A percentile compares a stretch with the other conserved stretches of the same genome.
Evolutionary conservation across 1,140 invertebrate species (phyloP).

Genomic region (Rhizoglyphus robini): DNA sequence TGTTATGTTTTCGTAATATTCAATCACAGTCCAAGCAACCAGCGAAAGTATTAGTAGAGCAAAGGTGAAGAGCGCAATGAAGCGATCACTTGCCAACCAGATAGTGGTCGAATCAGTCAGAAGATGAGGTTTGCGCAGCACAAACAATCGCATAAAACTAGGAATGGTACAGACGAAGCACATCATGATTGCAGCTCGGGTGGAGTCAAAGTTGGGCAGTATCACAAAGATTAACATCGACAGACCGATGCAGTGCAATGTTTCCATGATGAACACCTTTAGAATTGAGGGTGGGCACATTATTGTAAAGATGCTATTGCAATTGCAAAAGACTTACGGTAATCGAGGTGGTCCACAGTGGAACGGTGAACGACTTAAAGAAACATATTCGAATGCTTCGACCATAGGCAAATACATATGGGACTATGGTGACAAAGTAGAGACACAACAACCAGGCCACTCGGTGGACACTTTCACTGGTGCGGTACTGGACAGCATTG

Average conservation of each 20-base stretch:
- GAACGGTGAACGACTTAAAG: slow-evolving; percentile 48
- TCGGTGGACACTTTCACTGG: slow-evolving; percentile 48
- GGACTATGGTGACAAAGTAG: slow-evolving; percentile 65
- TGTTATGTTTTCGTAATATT: too few species aligned
- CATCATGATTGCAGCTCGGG: slow-evolving; percentile 32
- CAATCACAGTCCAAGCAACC: too few species aligned
- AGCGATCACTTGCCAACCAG: too few species aligned
- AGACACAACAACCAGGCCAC: slow-evolving; percentile 86
- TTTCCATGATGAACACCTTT: slow-evolving; percentile 32
- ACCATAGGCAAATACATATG: slow-evolving; percentile 71
- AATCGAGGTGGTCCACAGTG: slow-evolving; percentile 22
- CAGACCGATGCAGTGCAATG: too few species aligned
- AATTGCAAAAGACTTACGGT: too few species aligned
- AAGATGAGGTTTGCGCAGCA: slow-evolving; percentile 14
- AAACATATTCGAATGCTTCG: slow-evolving; percentile 71
- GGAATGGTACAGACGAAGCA: slow-evolving; percentile 34
- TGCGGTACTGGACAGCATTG: slow-evolving; percentile 19
- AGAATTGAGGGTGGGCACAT: too few species aligned
- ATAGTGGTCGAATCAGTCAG: too few species aligned
- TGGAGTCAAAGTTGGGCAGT: slow-evolving; percentile 34
- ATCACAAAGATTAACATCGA: slow-evolving; percentile 35
- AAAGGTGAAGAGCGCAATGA: too few species aligned
- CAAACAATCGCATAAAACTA: slow-evolving; percentile 28
- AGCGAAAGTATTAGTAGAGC: too few species aligned
- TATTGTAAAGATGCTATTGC: too few species aligned